Evolutionary conservation across 2,113 vertebrate genomes (phyloP), one percentile per base, ranked within the genome.

Genomic region (Mesitornis unicolor): DNA sequence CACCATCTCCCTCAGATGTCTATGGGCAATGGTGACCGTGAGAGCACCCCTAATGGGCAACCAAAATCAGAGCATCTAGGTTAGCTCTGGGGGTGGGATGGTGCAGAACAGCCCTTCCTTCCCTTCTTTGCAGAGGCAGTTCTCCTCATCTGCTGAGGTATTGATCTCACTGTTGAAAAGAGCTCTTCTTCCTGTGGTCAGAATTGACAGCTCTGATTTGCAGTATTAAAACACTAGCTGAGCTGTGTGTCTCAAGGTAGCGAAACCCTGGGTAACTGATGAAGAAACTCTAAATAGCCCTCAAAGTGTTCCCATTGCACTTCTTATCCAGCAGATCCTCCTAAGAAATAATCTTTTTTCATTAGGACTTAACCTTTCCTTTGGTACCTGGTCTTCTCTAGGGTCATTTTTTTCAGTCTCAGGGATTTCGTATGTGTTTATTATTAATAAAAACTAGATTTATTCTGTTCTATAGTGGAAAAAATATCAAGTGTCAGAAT

Each of bases 401-500:
- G 26, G 19, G 14, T 7, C 5, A 28, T 6, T 38, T 48, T 80
- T 90, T 51, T n/a, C 47, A 43, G 10, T 73, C 4, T 87, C 40
- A 18, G 12, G n/a, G 25, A 70, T 84, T 89, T 84, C 4, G 11
- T 48, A 29, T 40, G 14, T 36, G 35, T 71, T 78, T 79, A 47
- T 43, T 84, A 7, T 24, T 90, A 91, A 74, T 84, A 78, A 87
- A 89, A 94, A 20, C 2, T 48, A 79, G 69, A 89, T 91, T 89
- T 94, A 91, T 71, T 68, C 24, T 68, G 48, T 75, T 93, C 77
- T 47, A 6, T 70, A 84, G 84, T 42, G 33, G 54, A 31, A 83
- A 65, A 90, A 64, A 47, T 16, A 68, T 11, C 9, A 65, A 38
- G 35, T 36, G 47, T 48, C 69, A 78, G 56, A 91, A 81, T 33